A percentile compares a stretch with the other conserved stretches of the same genome.
phyloP scores from a whole-genome alignment of 1,140 invertebrate species.

The Listronotus bonariensis region DNA sequence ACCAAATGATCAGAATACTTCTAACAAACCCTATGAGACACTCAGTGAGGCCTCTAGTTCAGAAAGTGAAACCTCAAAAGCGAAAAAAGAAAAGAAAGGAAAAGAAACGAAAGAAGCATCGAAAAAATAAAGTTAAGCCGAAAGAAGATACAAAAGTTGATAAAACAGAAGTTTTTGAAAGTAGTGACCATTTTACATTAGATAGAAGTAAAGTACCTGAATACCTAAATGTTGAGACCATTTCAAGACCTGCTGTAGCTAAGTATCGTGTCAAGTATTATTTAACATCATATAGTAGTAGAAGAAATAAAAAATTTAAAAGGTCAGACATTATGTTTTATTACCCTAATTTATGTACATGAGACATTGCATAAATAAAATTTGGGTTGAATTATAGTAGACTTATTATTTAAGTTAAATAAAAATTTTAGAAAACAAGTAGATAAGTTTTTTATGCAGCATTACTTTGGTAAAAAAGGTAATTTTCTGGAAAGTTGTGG shows the following conservation, averaged over 20 bases:
- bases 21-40: neutral
- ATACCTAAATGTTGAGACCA: constrained; percentile 57
- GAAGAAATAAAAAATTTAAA: constrained; percentile 46
- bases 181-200: constrained; percentile 58
- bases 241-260: constrained; percentile 57
- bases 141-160: neutral
- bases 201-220: constrained; percentile 58
- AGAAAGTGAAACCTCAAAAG: constrained; percentile 42
- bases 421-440: too few relatives aligned
- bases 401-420: too few relatives aligned
- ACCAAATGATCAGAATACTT: neutral
- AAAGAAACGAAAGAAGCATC: constrained; percentile 22
- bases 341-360: too few relatives aligned
- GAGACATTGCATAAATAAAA: too few relatives aligned
- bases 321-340: constrained; percentile 50
- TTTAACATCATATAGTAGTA: constrained; percentile 47
- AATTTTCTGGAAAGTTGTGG: too few relatives aligned
- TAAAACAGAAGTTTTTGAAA: constrained; percentile 26
- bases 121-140: constrained; percentile 7
- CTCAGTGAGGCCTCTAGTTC: neutral
- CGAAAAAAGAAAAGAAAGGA: constrained; percentile 43
- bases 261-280: constrained; percentile 52
- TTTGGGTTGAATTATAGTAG: too few relatives aligned
- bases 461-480: too few relatives aligned
- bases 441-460: too few relatives aligned